Conservation (phyloP, 2,888 invertebrate species). For the Polydrusus tereticollis region DNA sequence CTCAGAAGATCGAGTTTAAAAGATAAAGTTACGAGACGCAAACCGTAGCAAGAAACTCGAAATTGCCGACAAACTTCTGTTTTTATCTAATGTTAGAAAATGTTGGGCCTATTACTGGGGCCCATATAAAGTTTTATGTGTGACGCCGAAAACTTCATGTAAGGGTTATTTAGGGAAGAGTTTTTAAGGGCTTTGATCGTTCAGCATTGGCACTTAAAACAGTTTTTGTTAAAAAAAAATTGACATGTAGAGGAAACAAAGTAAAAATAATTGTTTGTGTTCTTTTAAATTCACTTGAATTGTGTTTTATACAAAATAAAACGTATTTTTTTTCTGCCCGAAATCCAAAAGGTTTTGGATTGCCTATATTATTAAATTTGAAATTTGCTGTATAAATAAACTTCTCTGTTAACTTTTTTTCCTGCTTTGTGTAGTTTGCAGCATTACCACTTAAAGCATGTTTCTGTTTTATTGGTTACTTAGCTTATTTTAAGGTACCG, state of each 20-base stretch:
- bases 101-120: conserved; percentile 2
- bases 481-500: too few relatives aligned
- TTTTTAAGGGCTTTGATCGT: not conserved
- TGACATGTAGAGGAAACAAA: not conserved
- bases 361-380: too few relatives aligned
- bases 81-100: conserved; percentile 7
- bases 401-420: too few relatives aligned
- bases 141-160: conserved; percentile 2
- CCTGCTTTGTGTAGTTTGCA: too few relatives aligned
- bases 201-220: not conserved
- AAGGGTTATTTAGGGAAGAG: not conserved
- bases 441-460: too few relatives aligned
- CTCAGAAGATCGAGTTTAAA: not conserved
- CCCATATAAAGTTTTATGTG: conserved; percentile 10
- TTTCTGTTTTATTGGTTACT: too few relatives aligned
- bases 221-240: not conserved
- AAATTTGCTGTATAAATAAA: too few relatives aligned
- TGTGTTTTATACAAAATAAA: too few relatives aligned
- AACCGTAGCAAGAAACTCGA: not conserved
- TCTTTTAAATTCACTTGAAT: too few relatives aligned
- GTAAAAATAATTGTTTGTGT: too few relatives aligned
- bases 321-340: too few relatives aligned
- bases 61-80: conserved; percentile 13
- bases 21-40: conserved; percentile 4
- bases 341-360: too few relatives aligned